These are phyloP conservation scores for Pseudococcus viburni DNA, from an alignment of 2,888 invertebrate genomes.

Conservation along the genomic window DNA sequence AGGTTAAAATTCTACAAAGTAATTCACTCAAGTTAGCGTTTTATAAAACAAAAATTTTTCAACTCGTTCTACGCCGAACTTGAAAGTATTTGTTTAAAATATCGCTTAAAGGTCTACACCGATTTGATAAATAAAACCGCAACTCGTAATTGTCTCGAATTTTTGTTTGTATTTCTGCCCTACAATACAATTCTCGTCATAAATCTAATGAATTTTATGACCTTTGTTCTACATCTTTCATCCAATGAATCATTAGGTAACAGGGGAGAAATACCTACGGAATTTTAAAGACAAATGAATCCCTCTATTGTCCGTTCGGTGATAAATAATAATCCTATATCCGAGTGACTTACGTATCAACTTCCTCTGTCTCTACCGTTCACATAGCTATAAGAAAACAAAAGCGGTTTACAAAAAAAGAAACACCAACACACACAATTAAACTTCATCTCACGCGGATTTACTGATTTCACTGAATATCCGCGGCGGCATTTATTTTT, in stretches of 20 bases:
- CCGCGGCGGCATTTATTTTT: constrained; percentile 10
- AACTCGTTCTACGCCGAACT: not conserved
- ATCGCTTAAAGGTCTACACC: not conserved
- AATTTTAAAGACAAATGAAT: constrained; percentile 9
- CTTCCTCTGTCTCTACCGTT: not conserved
- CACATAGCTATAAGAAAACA: not conserved
- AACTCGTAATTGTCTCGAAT: not conserved
- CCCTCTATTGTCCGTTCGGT: not conserved
- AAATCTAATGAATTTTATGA: not conserved
- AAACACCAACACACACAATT: not conserved
- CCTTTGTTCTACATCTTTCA: not conserved
- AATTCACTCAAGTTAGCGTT: not conserved
- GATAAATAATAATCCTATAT: constrained; percentile 15
- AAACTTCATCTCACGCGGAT: constrained; percentile 8
- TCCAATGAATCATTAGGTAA: not conserved
- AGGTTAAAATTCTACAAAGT: not conserved
- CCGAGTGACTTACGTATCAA: not conserved
- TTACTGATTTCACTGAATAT: constrained; percentile 8
- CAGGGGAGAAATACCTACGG: not conserved
- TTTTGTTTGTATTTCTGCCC: not conserved
- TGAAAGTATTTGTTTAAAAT: not conserved
- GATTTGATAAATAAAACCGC: not conserved
- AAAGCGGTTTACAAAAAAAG: not conserved
- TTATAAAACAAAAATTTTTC: not conserved
- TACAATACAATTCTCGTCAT: not conserved